Evolutionary conservation across 2,888 invertebrate species (phyloP), one percentile per base, ranked within the genome.

Genomic region (Drosophila ezoana): DNA sequence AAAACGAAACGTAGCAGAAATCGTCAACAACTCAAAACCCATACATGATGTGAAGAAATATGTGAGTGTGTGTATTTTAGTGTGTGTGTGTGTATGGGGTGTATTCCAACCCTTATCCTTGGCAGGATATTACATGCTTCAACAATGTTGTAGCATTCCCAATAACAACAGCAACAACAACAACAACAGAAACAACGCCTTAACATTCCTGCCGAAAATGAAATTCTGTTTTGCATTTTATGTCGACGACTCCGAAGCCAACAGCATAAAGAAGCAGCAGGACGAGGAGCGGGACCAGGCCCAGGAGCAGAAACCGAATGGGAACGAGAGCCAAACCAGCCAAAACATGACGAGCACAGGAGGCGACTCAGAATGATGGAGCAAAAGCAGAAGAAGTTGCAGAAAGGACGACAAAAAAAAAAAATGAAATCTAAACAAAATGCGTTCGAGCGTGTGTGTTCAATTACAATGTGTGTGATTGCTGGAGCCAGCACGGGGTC

Each of bases 391-490:
- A 51, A 65, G 44, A 53, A 68, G 61, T 53, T 62, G 71, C 70
- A 71, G 48, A 77, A 83, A 80, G 72, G 58, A 77, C 67, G 61
- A 41, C 49, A 68, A 71, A 52, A 69, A 71, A 74, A n/a, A n/a
- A 85, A 84, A 84, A 87, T 87, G 79, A 87, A 86, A 86, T 86
- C 86, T 87, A 86, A 87, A 86, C 85, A 87, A 85, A 87, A 88
- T 88, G 86, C 89, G 87, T 79, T 89, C 82, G 83, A 81, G 88
- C 89, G 83, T 88, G 89, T 88, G 85, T 81, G 88, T 89, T 88
- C 88, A 88, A 88, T 88, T 88, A 88, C 88, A 89, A 89, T 87
- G 88, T 89, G 89, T 85, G 89, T 83, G 89, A 85, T 87, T 89
- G 89, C 87, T 87, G 80, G 75, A 76, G 72, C 57, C 48, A 67